These are phyloP conservation scores for Schizaphis graminum DNA, from an alignment of 2,888 invertebrate genomes.

Conservation along the genomic window DNA sequence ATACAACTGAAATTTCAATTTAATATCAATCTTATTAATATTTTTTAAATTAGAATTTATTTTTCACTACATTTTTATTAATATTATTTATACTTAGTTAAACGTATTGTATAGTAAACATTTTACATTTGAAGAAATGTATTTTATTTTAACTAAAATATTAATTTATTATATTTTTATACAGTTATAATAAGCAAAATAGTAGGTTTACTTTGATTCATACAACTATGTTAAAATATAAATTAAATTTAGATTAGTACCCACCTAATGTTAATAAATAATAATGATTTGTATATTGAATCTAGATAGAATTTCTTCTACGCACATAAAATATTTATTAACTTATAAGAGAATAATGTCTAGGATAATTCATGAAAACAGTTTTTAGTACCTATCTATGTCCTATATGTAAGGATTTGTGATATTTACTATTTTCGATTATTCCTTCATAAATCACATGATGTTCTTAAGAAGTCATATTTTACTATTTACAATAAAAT, in stretches of 20 bases:
- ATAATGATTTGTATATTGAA: neutral
- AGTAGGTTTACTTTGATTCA: neutral
- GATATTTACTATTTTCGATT: neutral
- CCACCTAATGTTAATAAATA: neutral
- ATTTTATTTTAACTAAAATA: neutral
- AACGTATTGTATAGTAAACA: neutral
- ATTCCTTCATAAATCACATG: neutral
- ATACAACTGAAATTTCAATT: neutral
- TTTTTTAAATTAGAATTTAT: neutral
- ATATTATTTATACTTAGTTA: neutral
- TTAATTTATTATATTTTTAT: neutral
- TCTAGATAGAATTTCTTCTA: neutral
- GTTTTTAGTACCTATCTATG: slow-evolving; percentile 1
- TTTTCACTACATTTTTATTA: neutral
- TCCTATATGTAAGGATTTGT: neutral
- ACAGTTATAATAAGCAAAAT: neutral
- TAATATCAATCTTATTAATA: neutral
- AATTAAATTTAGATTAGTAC: neutral
- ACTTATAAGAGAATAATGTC: neutral
- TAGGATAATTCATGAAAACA: neutral
- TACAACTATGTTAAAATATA: neutral
- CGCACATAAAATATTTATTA: neutral
- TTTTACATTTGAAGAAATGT: neutral
- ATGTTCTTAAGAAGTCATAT: neutral
- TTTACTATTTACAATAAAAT: slow-evolving; percentile 9